These are phyloP conservation scores for Aphelinus certus DNA, from an alignment of 1,140 invertebrate genomes.

Conservation along the genomic window DNA sequence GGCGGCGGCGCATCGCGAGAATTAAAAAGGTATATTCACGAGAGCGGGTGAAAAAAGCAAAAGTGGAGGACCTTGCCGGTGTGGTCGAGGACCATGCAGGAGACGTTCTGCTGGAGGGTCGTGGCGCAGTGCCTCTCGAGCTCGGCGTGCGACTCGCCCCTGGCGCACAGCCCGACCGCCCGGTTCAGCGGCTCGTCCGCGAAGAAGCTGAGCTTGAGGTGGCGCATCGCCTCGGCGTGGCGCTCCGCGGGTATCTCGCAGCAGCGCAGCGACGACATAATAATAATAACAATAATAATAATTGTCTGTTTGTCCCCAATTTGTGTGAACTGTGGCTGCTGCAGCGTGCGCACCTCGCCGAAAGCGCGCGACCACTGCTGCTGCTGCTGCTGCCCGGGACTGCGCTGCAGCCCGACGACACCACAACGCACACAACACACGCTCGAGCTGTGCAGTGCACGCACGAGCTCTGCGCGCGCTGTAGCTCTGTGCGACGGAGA, in stretches of 20 bases:
- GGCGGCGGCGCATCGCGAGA: too few relatives aligned
- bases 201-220: constrained; percentile 78
- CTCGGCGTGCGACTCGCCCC: constrained; percentile 73
- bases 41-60: not conserved
- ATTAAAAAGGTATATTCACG: too few relatives aligned
- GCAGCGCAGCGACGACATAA: constrained; percentile 55
- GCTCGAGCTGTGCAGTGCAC: not conserved
- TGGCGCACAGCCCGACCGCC: constrained; percentile 74
- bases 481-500: not conserved
- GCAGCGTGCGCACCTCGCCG: not conserved
- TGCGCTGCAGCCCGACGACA: too few relatives aligned
- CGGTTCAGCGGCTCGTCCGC: constrained; percentile 83
- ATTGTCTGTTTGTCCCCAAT: constrained; percentile 25
- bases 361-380: constrained; percentile 13
- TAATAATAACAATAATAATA: too few relatives aligned
- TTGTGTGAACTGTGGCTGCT: not conserved
- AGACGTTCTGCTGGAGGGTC: constrained; percentile 77
- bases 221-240: constrained; percentile 72
- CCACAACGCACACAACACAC: not conserved
- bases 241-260: constrained; percentile 64
- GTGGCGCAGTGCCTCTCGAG: constrained; percentile 78
- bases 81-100: constrained; percentile 73
- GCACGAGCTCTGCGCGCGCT: not conserved
- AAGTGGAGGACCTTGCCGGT: constrained; percentile 67
- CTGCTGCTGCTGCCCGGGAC: too few relatives aligned